phyloP scores from a whole-genome alignment of 2,797 vertebrate genomes.

The Tamandua tetradactyla region DNA sequence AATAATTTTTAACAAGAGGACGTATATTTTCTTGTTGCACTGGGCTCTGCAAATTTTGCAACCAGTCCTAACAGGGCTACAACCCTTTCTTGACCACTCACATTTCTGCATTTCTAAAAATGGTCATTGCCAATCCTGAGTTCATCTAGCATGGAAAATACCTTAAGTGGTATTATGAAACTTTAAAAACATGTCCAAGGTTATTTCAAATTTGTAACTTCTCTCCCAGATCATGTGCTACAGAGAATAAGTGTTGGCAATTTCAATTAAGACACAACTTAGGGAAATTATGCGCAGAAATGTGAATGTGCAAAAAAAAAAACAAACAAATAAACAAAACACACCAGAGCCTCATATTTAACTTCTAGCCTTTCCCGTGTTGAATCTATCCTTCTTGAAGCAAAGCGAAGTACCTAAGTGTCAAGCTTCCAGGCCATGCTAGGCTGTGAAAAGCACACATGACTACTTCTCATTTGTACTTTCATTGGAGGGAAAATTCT shows the following conservation, averaged over 20 bases:
- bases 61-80: neutral
- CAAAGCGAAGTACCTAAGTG: slow-evolving; percentile 37
- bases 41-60: neutral
- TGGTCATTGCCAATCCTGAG: neutral
- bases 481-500: slow-evolving; percentile 60
- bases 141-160: neutral
- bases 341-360: slow-evolving; percentile 46
- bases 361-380: slow-evolving; percentile 16
- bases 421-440: slow-evolving; percentile 17
- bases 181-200: slow-evolving; percentile 45
- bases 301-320: neutral
- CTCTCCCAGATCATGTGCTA: neutral
- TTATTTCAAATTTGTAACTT: slow-evolving; percentile 37
- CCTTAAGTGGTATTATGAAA: slow-evolving; percentile 18
- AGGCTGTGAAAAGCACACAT: neutral
- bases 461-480: slow-evolving; percentile 18
- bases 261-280: slow-evolving; percentile 49
- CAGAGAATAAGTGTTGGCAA: slow-evolving; percentile 2
- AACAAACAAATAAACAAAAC: neutral
- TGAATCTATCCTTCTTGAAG: slow-evolving; percentile 53
- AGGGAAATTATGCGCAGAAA: slow-evolving; percentile 36
- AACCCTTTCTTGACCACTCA: neutral
- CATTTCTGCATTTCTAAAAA: slow-evolving; percentile 46
- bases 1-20: neutral
- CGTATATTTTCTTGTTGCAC: neutral